phyloP scores from a whole-genome alignment of 2,888 invertebrate species.

The Leistus spinibarbis region DNA sequence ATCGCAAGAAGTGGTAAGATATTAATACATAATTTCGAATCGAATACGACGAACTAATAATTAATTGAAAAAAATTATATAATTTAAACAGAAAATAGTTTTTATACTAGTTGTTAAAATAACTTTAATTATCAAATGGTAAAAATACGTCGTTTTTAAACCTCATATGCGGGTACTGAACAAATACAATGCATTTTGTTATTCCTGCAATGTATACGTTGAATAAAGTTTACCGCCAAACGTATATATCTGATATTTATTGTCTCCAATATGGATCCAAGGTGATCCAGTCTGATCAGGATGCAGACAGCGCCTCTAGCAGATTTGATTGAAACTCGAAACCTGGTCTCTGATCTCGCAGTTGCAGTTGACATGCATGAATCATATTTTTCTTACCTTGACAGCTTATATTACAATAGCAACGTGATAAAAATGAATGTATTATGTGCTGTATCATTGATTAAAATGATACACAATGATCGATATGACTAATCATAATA shows the following conservation, averaged over 20 bases:
- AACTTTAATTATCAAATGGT: too few relatives aligned
- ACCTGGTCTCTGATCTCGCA: not conserved
- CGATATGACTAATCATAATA: too few relatives aligned
- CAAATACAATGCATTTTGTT: not conserved
- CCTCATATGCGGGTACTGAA: not conserved
- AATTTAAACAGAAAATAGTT: too few relatives aligned
- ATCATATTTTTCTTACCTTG: not conserved
- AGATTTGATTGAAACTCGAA: not conserved
- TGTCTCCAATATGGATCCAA: conserved; percentile 6
- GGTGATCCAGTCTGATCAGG: conserved; percentile 7
- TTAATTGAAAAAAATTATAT: too few relatives aligned
- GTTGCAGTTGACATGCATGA: not conserved
- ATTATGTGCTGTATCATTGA: not conserved
- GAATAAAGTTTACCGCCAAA: not conserved
- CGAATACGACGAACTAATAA: too few relatives aligned
- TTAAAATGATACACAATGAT: too few relatives aligned
- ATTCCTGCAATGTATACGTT: not conserved
- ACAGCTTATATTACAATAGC: not conserved
- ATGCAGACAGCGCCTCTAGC: not conserved
- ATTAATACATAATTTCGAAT: too few relatives aligned
- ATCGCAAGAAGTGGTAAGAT: too few relatives aligned
- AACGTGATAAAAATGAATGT: not conserved
- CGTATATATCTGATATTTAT: not conserved
- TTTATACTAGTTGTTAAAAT: too few relatives aligned
- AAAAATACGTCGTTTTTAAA: too few relatives aligned